phyloP scores from a whole-genome alignment of 2,888 invertebrate species.

The Volucella bombylans region DNA sequence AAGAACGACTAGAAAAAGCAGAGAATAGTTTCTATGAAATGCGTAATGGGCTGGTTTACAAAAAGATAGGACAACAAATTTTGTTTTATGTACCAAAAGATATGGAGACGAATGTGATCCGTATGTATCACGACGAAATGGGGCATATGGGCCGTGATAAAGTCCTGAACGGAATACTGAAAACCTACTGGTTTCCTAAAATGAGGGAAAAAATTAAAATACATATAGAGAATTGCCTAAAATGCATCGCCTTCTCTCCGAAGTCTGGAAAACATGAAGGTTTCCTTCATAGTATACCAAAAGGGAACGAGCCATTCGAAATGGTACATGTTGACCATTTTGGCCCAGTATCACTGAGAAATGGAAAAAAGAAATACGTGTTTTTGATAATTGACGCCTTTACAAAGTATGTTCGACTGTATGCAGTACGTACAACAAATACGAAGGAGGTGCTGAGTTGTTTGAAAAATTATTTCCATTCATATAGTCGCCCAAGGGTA shows the following conservation, averaged over 20 bases:
- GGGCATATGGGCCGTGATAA: constrained; percentile 53
- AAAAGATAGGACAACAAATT: constrained; percentile 29
- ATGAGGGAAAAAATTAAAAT: constrained; percentile 11
- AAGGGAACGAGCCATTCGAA: background rate
- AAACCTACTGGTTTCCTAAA: constrained; percentile 56
- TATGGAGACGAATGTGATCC: constrained; percentile 34
- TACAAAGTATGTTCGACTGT: constrained; percentile 7
- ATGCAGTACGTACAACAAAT: too few relatives aligned
- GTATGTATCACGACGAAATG: constrained; percentile 48
- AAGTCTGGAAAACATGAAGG: constrained; percentile 71
- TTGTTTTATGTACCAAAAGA: constrained; percentile 49
- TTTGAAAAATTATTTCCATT: constrained; percentile 3
- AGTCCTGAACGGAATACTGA: constrained; percentile 8
- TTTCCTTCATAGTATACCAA: constrained; percentile 72
- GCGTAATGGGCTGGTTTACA: constrained; percentile 29
- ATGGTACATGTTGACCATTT: constrained; percentile 62
- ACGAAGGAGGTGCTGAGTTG: too few relatives aligned
- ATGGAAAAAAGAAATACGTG: constrained; percentile 10
- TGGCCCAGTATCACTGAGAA: constrained; percentile 37
- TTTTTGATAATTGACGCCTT: constrained; percentile 49
- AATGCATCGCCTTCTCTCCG: constrained; percentile 46
- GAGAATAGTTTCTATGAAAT: background rate
- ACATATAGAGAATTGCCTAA: constrained; percentile 40
- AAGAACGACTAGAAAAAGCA: too few relatives aligned
- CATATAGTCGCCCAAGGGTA: constrained; percentile 1